Conservation (phyloP, 1,140 invertebrate species). For the Oryzaephilus surinamensis region DNA sequence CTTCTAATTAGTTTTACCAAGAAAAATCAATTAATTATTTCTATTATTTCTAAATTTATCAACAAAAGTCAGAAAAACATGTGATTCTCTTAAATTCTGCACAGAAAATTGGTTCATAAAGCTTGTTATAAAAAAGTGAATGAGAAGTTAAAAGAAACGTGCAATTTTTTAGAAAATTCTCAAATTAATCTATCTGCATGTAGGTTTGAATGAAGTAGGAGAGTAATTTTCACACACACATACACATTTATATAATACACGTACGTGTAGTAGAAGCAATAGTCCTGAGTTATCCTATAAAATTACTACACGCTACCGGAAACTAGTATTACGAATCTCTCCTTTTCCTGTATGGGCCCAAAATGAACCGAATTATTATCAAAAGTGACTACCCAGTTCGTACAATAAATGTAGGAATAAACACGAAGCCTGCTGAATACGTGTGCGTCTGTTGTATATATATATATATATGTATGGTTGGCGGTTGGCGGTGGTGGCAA, state of each 20-base stretch:
- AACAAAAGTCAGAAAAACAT: too few relatives aligned
- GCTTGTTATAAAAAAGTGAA: too few relatives aligned
- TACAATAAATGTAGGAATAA: slow-evolving; percentile 23
- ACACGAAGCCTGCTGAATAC: slow-evolving; percentile 13
- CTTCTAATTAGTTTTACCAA: neutral
- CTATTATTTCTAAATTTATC: too few relatives aligned
- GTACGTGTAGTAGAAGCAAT: too few relatives aligned
- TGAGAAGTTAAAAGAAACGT: slow-evolving; percentile 10
- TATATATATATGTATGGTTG: neutral
- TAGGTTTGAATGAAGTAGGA: slow-evolving; percentile 15
- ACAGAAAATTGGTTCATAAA: too few relatives aligned
- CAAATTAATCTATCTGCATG: slow-evolving; percentile 5
- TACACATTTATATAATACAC: too few relatives aligned
- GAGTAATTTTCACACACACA: slow-evolving; percentile 27
- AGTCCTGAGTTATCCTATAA: slow-evolving; percentile 24
- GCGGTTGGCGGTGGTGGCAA: slow-evolving; percentile 8
- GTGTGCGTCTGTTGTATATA: slow-evolving; percentile 1
- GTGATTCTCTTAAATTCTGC: too few relatives aligned
- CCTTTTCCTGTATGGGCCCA: slow-evolving; percentile 13
- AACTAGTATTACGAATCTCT: slow-evolving; percentile 23
- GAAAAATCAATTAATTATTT: too few relatives aligned
- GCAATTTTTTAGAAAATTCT: slow-evolving; percentile 10
- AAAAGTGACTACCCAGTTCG: slow-evolving; percentile 18
- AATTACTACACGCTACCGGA: slow-evolving; percentile 24
- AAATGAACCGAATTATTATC: slow-evolving; percentile 11